Evolutionary conservation across 2,797 vertebrate genomes (phyloP), one percentile per base, ranked within the genome.

Genomic region (Tarsius wallacei): DNA sequence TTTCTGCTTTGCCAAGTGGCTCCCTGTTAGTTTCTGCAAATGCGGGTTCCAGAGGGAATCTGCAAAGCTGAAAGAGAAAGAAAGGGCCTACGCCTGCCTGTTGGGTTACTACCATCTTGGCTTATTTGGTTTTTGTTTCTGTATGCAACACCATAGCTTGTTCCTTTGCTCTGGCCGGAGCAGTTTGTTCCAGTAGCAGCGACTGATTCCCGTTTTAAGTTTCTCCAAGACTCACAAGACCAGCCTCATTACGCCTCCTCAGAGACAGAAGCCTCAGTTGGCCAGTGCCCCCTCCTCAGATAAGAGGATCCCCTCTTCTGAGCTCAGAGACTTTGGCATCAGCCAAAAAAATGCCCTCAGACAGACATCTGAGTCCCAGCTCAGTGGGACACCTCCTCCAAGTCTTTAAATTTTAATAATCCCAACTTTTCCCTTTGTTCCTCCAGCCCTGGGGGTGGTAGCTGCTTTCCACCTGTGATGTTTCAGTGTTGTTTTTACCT

Each of bases 351-450:
- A 6, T 0, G 2, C 61, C 68, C 59, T 42, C 28, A 68, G 19
- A 63, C 49, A 61, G 68, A 59, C 28, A 9, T 21, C 51, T 14
- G 11, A 36, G 49, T 36, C 76, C 63, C 1, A 33, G 10, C 64
- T 47, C 53, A 5, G 77, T 51, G 77, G 68, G 78, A 47, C 66
- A 10, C n/a, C 36, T 61, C 19, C 83, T 76, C 28, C 19, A 42
- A 53, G 14, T 11, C 84, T 51, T 93, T 82, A 89, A 61, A 93
- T 74, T 53, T 97, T 76, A 74, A 89, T 74, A 15, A 86, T 49
- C 5, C 70, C 70, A 53, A 76, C 33, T 28, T 82, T 59, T 42
- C 42, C 42, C 42, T 94, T 80, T 61, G 28, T 80, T 91, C 78
- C 53, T 24, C 12, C 26, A 42, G 90, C 51, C 87, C 0, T 7